Conservation (phyloP, 1,140 invertebrate genomes). For the Drosophila persimilis region DNA sequence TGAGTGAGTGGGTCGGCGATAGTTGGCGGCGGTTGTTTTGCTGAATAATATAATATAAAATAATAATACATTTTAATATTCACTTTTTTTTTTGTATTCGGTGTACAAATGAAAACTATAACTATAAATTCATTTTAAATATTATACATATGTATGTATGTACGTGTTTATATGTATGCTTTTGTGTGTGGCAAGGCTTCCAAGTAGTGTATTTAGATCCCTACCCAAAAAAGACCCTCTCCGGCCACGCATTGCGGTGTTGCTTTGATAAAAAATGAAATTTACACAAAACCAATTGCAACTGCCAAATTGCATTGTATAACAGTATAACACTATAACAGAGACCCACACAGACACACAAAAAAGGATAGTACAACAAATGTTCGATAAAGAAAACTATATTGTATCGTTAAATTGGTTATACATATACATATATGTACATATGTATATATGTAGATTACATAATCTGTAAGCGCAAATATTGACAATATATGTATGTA, state of each 20-base stretch:
- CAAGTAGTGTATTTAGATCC: constrained; percentile 27
- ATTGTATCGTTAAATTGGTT: constrained; percentile 34
- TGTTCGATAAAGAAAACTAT: constrained; percentile 2
- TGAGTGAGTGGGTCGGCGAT: constrained; percentile 3
- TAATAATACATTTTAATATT: constrained; percentile 2
- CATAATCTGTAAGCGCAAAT: too few relatives aligned
- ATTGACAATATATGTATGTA: too few relatives aligned
- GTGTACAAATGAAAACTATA: constrained; percentile 43
- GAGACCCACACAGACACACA: constrained; percentile 21
- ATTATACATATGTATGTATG: constrained; percentile 32
- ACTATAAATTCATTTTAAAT: constrained; percentile 8
- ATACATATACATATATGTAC: too few relatives aligned
- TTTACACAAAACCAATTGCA: constrained; percentile 45
- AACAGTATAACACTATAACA: constrained; percentile 43
- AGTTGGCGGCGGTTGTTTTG: constrained; percentile 1
- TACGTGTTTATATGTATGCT: constrained; percentile 9
- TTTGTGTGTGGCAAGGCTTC: constrained; percentile 30
- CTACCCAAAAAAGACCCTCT: constrained; percentile 23
- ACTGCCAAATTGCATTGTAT: constrained; percentile 73
- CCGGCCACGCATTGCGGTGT: constrained; percentile 20
- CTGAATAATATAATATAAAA: constrained; percentile 7
- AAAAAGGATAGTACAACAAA: constrained; percentile 20
- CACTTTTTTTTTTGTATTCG: constrained; percentile 5
- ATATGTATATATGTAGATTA: too few relatives aligned
- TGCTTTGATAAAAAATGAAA: constrained; percentile 30